Evolutionary conservation across 2,113 vertebrate species (phyloP).

Genomic region (Aegithalos caudatus): DNA sequence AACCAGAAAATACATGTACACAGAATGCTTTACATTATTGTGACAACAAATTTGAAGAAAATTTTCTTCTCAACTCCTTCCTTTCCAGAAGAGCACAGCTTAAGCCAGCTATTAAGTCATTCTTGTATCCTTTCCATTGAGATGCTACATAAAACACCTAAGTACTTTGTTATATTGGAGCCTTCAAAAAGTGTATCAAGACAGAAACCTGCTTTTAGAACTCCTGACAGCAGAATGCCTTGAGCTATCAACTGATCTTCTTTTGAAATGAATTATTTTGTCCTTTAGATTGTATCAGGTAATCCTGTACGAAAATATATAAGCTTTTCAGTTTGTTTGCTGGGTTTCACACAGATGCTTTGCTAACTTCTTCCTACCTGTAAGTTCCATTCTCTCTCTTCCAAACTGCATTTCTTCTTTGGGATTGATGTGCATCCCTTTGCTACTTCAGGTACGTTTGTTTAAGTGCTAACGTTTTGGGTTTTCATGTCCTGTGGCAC

Average conservation of each 20-base stretch:
- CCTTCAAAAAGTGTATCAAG: background rate
- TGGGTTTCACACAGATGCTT: background rate
- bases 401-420: background rate
- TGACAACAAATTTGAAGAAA: background rate
- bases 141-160: background rate
- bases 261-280: background rate
- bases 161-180: background rate
- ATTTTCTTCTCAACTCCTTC: background rate
- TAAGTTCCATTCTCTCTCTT: background rate
- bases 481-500: background rate
- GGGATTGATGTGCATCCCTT: background rate
- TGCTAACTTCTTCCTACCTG: background rate
- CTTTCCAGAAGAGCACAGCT: background rate
- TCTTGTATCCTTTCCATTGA: background rate
- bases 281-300: background rate
- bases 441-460: background rate
- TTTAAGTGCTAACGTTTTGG: background rate
- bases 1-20: background rate
- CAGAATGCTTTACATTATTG: background rate
- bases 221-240: background rate
- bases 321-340: background rate
- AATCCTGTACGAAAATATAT: background rate
- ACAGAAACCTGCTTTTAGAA: background rate
- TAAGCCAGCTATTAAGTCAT: background rate
- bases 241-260: background rate